phyloP scores from a whole-genome alignment of 1,140 invertebrate species.

The Microplitis demolitor region DNA sequence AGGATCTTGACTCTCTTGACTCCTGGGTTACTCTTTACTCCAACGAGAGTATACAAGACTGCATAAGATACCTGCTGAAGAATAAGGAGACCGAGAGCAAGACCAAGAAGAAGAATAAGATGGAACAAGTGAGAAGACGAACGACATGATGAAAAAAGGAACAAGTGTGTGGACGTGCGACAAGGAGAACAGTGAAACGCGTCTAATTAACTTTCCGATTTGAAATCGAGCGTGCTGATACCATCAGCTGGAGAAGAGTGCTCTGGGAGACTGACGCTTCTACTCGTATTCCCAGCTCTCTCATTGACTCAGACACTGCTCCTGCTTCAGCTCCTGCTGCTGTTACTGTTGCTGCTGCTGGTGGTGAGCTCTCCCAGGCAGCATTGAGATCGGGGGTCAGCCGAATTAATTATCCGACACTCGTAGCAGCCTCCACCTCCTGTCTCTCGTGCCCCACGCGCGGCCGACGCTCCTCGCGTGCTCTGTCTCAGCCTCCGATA shows the following conservation, averaged over 20 bases:
- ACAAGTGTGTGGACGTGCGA: constrained; percentile 29
- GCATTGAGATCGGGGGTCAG: constrained; percentile 38
- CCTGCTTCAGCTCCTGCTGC: too few species aligned
- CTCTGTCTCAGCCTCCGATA: background rate
- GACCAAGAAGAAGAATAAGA: background rate
- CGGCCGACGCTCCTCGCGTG: constrained; percentile 13
- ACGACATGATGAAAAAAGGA: background rate
- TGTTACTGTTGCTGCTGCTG: background rate
- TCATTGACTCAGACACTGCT: background rate
- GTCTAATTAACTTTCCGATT: constrained; percentile 55
- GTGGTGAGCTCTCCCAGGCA: constrained; percentile 14
- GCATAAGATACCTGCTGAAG: background rate
- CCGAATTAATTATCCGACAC: constrained; percentile 52
- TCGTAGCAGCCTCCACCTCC: constrained; percentile 35
- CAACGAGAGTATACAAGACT: background rate
- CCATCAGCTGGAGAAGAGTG: constrained; percentile 31
- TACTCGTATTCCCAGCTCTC: background rate
- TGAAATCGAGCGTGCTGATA: constrained; percentile 50
- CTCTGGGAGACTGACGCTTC: background rate
- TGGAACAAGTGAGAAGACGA: background rate
- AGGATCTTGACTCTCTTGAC: constrained; percentile 3
- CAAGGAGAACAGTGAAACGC: constrained; percentile 47
- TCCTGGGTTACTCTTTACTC: constrained; percentile 16
- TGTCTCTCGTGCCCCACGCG: constrained; percentile 20
- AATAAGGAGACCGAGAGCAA: background rate